Conservation (phyloP, 2,797 vertebrate species). For the Helicolenus hilgendorfi region DNA sequence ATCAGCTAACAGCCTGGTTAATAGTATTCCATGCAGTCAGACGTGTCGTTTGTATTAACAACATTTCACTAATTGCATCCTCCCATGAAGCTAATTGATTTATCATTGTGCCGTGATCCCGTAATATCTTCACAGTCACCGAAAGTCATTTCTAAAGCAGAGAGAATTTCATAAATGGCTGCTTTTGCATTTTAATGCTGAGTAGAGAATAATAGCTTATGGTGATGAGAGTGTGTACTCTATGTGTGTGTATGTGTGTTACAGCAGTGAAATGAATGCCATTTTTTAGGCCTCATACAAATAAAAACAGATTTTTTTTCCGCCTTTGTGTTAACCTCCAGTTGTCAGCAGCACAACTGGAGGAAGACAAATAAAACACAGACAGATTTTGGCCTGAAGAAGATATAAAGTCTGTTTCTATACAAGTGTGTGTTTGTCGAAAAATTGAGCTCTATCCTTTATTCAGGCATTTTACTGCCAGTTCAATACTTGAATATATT, state of each 20-base stretch:
- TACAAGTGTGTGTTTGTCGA: background rate
- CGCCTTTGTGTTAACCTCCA: background rate
- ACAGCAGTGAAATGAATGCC: constrained; percentile 2
- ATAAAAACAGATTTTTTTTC: background rate
- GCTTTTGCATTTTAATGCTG: constrained; percentile 52
- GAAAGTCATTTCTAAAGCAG: constrained; percentile 48
- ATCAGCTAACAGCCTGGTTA: constrained; percentile 45
- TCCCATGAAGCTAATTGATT: constrained; percentile 72
- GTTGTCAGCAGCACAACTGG: constrained; percentile 29
- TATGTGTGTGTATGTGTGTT: background rate
- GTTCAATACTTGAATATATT: background rate
- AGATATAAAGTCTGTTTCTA: background rate
- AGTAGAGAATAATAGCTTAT: constrained; percentile 39
- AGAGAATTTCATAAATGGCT: constrained; percentile 60
- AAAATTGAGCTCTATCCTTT: background rate
- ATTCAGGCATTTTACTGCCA: background rate
- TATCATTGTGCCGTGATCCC: constrained; percentile 59
- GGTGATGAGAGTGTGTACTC: background rate
- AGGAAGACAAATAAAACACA: background rate
- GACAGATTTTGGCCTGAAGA: background rate
- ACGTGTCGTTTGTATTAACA: constrained; percentile 59
- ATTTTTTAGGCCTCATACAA: constrained; percentile 12
- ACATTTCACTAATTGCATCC: constrained; percentile 73
- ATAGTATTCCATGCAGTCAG: constrained; percentile 54
- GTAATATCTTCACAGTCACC: constrained; percentile 44